A percentile compares a stretch with the other conserved stretches of the same genome.
These are phyloP conservation scores for Danio tinwini DNA, from an alignment of 2,797 vertebrate species.

Conservation along the genomic window DNA sequence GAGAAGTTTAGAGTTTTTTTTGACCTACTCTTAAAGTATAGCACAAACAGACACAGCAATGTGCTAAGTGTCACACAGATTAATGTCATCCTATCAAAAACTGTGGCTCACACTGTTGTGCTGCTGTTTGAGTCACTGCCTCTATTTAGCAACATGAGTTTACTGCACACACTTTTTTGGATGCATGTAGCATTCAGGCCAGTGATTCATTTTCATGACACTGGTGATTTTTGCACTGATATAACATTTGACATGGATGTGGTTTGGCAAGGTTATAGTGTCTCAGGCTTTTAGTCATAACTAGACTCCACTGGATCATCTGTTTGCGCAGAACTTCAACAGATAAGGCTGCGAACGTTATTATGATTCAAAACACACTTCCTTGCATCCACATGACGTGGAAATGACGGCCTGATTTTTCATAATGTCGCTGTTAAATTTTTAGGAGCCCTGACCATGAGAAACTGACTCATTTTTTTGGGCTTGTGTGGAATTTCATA, in stretches of 20 bases:
- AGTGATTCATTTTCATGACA: constrained; percentile 7
- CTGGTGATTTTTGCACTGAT: neutral
- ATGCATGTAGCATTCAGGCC: neutral
- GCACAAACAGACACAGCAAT: neutral
- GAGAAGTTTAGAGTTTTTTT: neutral
- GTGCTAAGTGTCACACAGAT: neutral
- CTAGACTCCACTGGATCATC: constrained; percentile 26
- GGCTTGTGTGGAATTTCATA: constrained; percentile 21
- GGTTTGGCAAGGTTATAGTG: constrained; percentile 7
- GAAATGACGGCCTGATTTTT: constrained; percentile 13
- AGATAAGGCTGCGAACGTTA: neutral
- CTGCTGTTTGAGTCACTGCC: neutral
- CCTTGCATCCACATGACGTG: neutral
- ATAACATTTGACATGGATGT: neutral
- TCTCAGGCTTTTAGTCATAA: constrained; percentile 38
- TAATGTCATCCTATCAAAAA: neutral
- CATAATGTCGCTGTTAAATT: neutral
- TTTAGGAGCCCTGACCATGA: neutral
- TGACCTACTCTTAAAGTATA: neutral
- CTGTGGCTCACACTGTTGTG: neutral
- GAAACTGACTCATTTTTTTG: neutral
- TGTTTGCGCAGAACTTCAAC: neutral
- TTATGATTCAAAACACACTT: constrained; percentile 28
- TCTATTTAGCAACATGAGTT: neutral
- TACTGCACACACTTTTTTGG: neutral